Conservation (phyloP, 2,113 vertebrate genomes). For the Otus sunia region DNA sequence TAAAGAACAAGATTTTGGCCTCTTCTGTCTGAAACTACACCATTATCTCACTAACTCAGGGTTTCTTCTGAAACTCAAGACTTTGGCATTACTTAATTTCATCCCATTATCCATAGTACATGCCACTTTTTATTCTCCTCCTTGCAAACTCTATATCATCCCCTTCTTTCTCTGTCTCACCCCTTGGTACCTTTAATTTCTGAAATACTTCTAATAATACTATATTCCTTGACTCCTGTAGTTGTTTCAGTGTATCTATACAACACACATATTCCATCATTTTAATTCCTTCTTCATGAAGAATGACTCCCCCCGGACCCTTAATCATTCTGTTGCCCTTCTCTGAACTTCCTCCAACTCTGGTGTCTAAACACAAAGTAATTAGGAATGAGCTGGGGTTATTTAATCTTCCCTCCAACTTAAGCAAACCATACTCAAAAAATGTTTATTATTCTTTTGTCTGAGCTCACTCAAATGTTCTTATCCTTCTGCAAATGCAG, state of each 20-base stretch:
- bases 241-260: background rate
- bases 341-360: background rate
- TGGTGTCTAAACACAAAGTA: background rate
- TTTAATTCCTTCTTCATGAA: background rate
- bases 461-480: background rate
- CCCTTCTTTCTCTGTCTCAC: background rate
- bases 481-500: background rate
- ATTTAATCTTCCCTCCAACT: background rate
- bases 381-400: background rate
- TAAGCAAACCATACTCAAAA: background rate
- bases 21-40: background rate
- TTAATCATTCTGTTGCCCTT: background rate
- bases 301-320: background rate
- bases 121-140: background rate
- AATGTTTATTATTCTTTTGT: background rate
- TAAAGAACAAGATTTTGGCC: background rate
- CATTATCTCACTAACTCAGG: background rate
- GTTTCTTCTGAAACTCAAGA: background rate
- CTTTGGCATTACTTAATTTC: background rate
- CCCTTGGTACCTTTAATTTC: background rate
- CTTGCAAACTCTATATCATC: background rate
- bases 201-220: background rate
- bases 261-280: background rate
- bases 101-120: background rate
- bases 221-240: background rate